Conservation (phyloP, 2,888 invertebrate species). For the Onchidella celtica region DNA sequence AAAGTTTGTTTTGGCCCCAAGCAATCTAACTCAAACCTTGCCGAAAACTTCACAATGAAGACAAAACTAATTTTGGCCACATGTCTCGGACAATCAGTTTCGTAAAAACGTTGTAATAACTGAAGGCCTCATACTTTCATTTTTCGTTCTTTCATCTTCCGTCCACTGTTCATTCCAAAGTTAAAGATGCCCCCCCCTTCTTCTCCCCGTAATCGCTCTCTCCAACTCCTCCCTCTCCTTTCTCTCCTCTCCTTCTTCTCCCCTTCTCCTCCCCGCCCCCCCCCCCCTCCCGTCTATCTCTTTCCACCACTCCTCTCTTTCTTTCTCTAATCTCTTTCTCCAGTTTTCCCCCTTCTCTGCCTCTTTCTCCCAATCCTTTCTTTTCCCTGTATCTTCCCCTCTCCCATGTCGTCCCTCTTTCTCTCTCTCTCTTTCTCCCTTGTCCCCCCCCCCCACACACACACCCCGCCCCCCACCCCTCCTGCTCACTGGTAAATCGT, state of each 20-base stretch:
- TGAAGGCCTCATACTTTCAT: too few species aligned
- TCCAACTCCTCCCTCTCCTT: slow-evolving; percentile 12
- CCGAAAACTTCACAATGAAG: too few species aligned
- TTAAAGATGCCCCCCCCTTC: not conserved
- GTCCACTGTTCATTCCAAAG: too few species aligned
- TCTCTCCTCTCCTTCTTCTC: not conserved
- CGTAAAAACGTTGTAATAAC: too few species aligned
- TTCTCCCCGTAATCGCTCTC: not conserved
- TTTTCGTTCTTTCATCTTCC: too few species aligned
- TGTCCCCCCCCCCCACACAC: not conserved
- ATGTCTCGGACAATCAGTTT: too few species aligned
- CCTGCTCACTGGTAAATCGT: too few species aligned
- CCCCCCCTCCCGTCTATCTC: not conserved
- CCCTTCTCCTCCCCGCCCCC: not conserved
- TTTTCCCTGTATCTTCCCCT: slow-evolving; percentile 14
- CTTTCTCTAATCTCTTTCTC: not conserved
- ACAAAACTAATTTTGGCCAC: too few species aligned
- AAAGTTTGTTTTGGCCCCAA: too few species aligned
- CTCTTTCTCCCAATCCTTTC: slow-evolving; percentile 6
- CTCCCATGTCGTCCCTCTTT: not conserved
- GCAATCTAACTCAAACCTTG: too few species aligned
- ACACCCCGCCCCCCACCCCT: too few species aligned
- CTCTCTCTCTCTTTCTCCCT: not conserved
- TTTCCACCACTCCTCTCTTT: slow-evolving; percentile 10
- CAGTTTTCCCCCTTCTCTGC: not conserved